Conservation (phyloP, 2,888 invertebrate genomes). For the Caenorhabditis becei region DNA sequence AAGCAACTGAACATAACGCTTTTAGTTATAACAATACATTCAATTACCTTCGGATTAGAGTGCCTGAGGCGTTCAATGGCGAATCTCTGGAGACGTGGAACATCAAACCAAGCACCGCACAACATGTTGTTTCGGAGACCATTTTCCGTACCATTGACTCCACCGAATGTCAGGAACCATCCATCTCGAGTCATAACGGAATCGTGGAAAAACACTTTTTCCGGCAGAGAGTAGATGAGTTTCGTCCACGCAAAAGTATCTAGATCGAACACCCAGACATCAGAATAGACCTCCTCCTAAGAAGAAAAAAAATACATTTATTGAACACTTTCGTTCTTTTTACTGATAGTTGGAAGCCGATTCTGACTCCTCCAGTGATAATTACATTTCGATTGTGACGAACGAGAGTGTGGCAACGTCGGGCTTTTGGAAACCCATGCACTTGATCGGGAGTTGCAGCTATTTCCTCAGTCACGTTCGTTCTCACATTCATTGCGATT, state of each 20-base stretch:
- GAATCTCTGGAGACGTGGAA: constrained; percentile 61
- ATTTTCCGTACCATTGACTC: constrained; percentile 44
- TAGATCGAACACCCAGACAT: constrained; percentile 73
- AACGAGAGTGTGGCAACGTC: constrained; percentile 43
- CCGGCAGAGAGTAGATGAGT: constrained; percentile 35
- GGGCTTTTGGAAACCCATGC: constrained; percentile 4
- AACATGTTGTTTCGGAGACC: constrained; percentile 56
- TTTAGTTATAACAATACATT: neutral
- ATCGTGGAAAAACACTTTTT: constrained; percentile 73
- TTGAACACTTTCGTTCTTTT: no score
- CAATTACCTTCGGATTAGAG: constrained; percentile 10
- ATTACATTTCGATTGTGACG: constrained; percentile 12
- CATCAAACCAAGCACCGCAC: constrained; percentile 62
- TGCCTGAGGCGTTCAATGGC: constrained; percentile 24
- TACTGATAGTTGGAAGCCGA: no score
- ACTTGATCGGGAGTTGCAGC: constrained; percentile 53
- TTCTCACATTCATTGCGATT: constrained; percentile 52
- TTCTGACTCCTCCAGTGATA: constrained; percentile 33
- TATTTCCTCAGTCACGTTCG: constrained; percentile 20
- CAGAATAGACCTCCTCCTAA: constrained; percentile 1
- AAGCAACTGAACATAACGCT: constrained; percentile 39
- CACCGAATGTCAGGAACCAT: constrained; percentile 69
- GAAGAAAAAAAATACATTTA: no score
- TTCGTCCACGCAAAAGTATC: constrained; percentile 65
- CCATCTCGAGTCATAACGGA: constrained; percentile 70